Base-by-base conservation (phyloP, 2,888 invertebrate genomes). In the Tuta absoluta region DNA sequence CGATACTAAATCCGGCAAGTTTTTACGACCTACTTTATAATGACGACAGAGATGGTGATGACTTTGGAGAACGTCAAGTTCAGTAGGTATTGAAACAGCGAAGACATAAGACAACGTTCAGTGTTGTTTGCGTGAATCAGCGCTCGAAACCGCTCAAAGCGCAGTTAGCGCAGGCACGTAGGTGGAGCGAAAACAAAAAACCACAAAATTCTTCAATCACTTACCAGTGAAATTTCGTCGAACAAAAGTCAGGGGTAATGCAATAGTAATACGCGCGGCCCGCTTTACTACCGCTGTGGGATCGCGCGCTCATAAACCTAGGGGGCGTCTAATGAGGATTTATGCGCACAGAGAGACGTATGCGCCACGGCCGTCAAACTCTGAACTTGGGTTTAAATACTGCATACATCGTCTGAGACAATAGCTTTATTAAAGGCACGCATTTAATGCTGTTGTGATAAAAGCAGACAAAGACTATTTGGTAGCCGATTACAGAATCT, bases 281-380 rank as follows among this genome's bases (percentile, higher is more conserved):
- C 80, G 84, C 78, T 91, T 92, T 92, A 92, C 85, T 86, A 80
- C 78, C 90, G 86, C 84, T 81, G 75, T 83, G 91, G 90, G 91
- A 88, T 71, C 73, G 70, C 70, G 70, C 71, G 79, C 84, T 81
- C 89, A 84, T 89, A 90, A 83, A 84, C 71, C 77, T 74, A 72
- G 73, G 78, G 81, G 82, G 81, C 75, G 74, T 70, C 85, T 90
- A 92, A 92, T 91, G 89, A 91, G 86, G 86, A 92, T 92, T 91
- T 92, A 92, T 87, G 80, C 77, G 73, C 71, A 73, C 68, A 68
- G 69, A 69, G 81, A 80, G 81, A 80, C 79, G 77, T 70, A 80
- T 79, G 78, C 80, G 75, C 71, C 77, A 75, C 80, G 76, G 74
- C 70, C 66, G 62, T 56, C 65, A 65, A 63, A 62, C 63, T 53